Evolutionary conservation across 2,797 vertebrate genomes (phyloP).

Genomic region (Danio jaintianensis): DNA sequence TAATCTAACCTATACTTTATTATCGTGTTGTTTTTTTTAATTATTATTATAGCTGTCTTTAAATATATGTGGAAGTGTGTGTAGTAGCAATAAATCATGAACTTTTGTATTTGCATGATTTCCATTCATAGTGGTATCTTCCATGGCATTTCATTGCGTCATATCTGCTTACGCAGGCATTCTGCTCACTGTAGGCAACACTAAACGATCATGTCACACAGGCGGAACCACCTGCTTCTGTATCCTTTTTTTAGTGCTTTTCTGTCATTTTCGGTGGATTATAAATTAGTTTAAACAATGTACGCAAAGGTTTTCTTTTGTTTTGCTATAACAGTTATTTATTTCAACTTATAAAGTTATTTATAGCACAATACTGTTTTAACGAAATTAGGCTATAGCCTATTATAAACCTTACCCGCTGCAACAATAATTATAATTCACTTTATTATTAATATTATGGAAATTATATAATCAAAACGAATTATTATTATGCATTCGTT

Average conservation of each 20-base stretch:
- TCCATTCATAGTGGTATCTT: constrained; percentile 38
- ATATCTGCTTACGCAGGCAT: constrained; percentile 36
- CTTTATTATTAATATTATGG: neutral
- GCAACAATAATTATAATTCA: neutral
- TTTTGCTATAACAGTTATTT: neutral
- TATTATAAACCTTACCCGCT: neutral
- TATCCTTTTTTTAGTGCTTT: neutral
- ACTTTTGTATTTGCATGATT: neutral
- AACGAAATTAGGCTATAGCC: neutral
- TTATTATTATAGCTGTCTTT: neutral
- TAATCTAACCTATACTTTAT: no score
- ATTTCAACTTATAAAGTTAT: no score
- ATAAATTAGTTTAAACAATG: neutral
- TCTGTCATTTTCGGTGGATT: neutral
- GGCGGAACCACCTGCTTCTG: constrained; percentile 15
- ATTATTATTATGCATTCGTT: neutral
- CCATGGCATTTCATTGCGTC: constrained; percentile 39
- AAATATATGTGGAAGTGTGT: neutral
- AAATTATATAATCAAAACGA: neutral
- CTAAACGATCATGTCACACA: constrained; percentile 39
- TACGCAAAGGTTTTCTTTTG: neutral
- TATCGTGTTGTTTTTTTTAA: no score
- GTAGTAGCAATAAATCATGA: neutral
- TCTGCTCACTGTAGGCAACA: constrained; percentile 22
- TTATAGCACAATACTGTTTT: neutral